Base-by-base conservation (phyloP, 2,797 vertebrate genomes). In the Tapirus indicus region DNA sequence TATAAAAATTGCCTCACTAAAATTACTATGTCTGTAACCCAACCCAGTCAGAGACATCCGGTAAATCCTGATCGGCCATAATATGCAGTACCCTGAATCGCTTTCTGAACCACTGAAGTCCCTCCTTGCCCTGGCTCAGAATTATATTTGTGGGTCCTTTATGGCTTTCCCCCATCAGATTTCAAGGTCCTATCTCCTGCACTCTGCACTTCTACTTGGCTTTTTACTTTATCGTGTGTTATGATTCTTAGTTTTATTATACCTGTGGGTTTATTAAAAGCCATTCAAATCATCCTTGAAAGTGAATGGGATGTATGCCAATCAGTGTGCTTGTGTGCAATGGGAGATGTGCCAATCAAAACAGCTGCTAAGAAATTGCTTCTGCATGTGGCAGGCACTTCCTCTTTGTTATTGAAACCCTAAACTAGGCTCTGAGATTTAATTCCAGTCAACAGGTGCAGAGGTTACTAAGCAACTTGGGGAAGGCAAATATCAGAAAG, bases 11-110 rank as follows among this genome's bases (percentile, higher is more conserved):
- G 8, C 3, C 17, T 58, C 35, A 17, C 4, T 83, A 49, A 60
- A 52, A 56, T 35, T 44, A 58, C 17, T 21, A 13, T 8, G 54
- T 60, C 54, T 78, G 25, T 38, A 56, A 64, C 21, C 32, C 21
- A 66, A 5, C 32, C 8, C 47, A 49, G 16, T 18, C 38, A 14
- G 52, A 74, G 41, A 64, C 4, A 9, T 3, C 75, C 4, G 32
- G 20, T 35, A 38, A 82, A 41, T 23, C 25, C 29, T 12, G 60
- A 27, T 14, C 0, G 2, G 75, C 23, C 6, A 9, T 14, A 13
- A 6, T 0, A 23, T 3, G 4, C 1, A 13, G n/a, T 7, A 29
- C 16, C 41, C 54, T 5, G 4, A n/a, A 25, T 52, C 2, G 0
- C 74, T 18, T 85, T 83, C 47, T 38, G 41, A 74, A 52, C 27